phyloP scores from a whole-genome alignment of 2,888 invertebrate genomes.

The Volucella bombylans region DNA sequence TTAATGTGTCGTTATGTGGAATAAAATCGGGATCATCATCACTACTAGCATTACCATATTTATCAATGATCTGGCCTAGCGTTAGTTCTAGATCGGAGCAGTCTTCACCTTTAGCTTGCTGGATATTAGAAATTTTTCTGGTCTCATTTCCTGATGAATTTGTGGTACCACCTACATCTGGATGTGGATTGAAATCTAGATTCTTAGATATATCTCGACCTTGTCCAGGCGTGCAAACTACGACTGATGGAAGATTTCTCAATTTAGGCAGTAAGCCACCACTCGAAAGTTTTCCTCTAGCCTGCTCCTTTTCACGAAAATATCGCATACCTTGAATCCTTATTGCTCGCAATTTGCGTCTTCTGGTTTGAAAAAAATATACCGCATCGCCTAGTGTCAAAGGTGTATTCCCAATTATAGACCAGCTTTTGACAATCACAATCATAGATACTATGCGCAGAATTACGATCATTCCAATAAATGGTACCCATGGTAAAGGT shows the following conservation, averaged over 20 bases:
- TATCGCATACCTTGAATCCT: conserved; percentile 78
- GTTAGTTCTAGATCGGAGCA: conserved; percentile 75
- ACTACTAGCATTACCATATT: conserved; percentile 78
- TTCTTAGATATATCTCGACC: conserved; percentile 51
- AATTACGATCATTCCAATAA: conserved; percentile 78
- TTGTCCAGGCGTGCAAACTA: conserved; percentile 78
- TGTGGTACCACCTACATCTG: neutral
- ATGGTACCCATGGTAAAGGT: conserved; percentile 80
- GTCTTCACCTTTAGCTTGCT: conserved; percentile 66
- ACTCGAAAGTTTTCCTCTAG: conserved; percentile 10
- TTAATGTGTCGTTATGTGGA: conserved; percentile 70
- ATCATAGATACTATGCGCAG: conserved; percentile 78
- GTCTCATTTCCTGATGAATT: conserved; percentile 9
- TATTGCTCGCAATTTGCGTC: conserved; percentile 79
- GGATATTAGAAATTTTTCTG: conserved; percentile 21
- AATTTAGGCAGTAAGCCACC: conserved; percentile 74
- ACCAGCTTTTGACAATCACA: conserved; percentile 78
- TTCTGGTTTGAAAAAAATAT: conserved; percentile 79
- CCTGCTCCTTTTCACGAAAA: conserved; percentile 76
- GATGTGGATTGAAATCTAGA: neutral
- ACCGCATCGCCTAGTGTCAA: conserved; percentile 78
- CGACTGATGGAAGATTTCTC: conserved; percentile 76
- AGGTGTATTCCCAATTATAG: conserved; percentile 78
- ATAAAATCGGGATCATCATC: conserved; percentile 79
- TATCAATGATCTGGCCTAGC: conserved; percentile 77